A percentile compares a stretch with the other conserved stretches of the same genome.
Conservation (phyloP, 92 coral and sea anemone species). For the Epizoanthus stellaris region DNA sequence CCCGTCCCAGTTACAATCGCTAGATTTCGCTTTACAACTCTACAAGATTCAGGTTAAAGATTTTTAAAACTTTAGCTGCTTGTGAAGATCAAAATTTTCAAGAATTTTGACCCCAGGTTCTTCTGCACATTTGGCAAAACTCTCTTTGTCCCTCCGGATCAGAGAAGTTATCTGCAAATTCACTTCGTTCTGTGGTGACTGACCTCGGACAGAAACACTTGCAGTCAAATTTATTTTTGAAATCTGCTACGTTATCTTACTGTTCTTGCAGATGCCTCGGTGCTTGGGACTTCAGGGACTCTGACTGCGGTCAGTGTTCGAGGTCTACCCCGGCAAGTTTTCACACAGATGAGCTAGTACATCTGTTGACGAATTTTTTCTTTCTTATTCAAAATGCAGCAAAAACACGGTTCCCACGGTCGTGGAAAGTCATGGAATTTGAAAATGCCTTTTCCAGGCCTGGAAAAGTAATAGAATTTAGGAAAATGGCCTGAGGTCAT, state of each 20-base stretch:
- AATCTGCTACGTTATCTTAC: neutral
- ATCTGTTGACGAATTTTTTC: neutral
- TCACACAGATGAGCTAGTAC: neutral
- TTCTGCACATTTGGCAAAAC: neutral
- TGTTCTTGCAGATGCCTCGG: neutral
- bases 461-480: too few relatives aligned
- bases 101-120: neutral
- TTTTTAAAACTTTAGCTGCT: neutral
- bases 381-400: neutral
- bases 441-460: too few relatives aligned
- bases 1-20: neutral
- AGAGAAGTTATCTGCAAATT: neutral
- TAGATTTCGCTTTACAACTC: neutral
- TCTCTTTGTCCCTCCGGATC: neutral
- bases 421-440: too few relatives aligned
- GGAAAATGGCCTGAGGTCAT: too few relatives aligned
- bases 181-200: neutral
- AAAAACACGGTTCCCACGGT: too few relatives aligned
- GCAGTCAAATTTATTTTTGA: neutral
- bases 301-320: neutral
- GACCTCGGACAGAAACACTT: neutral
- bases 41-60: neutral
- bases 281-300: neutral
- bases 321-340: neutral
- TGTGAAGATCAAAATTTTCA: neutral